These are phyloP conservation scores for Drosophila auraria DNA, from an alignment of 1,140 invertebrate genomes.

Conservation along the genomic window DNA sequence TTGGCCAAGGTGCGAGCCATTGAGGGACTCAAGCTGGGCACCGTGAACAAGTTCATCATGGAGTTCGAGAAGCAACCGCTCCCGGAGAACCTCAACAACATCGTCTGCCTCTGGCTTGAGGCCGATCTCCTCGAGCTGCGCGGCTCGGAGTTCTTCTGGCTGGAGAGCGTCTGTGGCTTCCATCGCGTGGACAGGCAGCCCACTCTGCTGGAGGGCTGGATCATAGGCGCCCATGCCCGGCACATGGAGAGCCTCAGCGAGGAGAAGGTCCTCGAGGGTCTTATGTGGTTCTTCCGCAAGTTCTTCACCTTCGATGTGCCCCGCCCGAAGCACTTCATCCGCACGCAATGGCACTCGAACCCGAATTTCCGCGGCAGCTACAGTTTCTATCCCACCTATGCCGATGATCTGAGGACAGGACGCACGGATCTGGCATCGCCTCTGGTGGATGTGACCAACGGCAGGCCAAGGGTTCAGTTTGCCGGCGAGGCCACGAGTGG, in stretches of 20 bases:
- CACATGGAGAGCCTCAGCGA: conserved; percentile 87
- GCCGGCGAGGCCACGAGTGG: conserved; percentile 90
- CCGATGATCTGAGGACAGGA: conserved; percentile 86
- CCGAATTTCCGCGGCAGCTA: conserved; percentile 89
- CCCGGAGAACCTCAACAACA: conserved; percentile 85
- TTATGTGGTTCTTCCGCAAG: conserved; percentile 85
- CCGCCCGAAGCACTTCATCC: conserved; percentile 66
- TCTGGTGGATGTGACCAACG: conserved; percentile 80
- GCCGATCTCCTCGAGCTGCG: conserved; percentile 82
- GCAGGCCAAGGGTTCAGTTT: conserved; percentile 88
- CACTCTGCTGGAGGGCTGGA: conserved; percentile 89
- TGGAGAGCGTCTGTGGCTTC: conserved; percentile 88
- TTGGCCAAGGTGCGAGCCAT: conserved; percentile 88
- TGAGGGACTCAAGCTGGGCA: conserved; percentile 89
- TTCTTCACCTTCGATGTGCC: conserved; percentile 66
- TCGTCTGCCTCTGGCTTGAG: conserved; percentile 86
- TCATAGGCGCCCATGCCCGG: conserved; percentile 86
- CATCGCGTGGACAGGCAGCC: conserved; percentile 88
- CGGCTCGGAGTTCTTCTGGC: conserved; percentile 85
- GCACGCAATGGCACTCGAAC: conserved; percentile 88
- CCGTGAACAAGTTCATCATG: conserved; percentile 92
- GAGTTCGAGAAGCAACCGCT: conserved; percentile 89
- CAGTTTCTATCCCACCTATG: conserved; percentile 88
- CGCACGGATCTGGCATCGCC: conserved; percentile 87
- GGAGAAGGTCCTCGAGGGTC: conserved; percentile 85